phyloP scores from a whole-genome alignment of 2,888 invertebrate genomes.

The Pyralis farinalis region DNA sequence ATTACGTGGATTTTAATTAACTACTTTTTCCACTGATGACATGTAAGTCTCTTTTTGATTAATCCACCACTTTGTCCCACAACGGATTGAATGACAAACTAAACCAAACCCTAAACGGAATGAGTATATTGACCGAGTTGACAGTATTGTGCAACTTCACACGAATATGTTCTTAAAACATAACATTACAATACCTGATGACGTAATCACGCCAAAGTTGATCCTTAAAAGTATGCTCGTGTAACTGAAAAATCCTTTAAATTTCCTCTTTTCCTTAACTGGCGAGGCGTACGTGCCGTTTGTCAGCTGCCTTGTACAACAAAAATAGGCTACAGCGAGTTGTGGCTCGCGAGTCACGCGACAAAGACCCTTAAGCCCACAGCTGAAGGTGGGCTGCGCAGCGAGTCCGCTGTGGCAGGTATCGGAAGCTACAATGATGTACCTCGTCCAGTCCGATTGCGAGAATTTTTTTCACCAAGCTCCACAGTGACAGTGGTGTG shows the following conservation, averaged over 20 bases:
- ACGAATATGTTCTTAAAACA: background rate
- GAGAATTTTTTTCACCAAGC: conserved; percentile 63
- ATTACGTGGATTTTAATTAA: too few relatives aligned
- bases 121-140: too few relatives aligned
- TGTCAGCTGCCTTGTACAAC: conserved; percentile 22
- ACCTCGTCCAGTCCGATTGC: conserved; percentile 62
- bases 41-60: too few relatives aligned
- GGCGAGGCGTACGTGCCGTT: conserved; percentile 22
- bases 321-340: conserved; percentile 16
- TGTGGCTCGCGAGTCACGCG: background rate
- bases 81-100: too few relatives aligned
- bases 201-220: background rate
- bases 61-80: too few relatives aligned
- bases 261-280: conserved; percentile 20
- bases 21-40: too few relatives aligned
- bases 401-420: conserved; percentile 51
- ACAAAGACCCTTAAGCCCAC: conserved; percentile 10
- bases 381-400: conserved; percentile 29
- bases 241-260: conserved; percentile 23
- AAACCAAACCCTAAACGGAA: too few relatives aligned
- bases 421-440: conserved; percentile 67
- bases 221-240: conserved; percentile 8
- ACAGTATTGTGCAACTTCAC: too few relatives aligned
- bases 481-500: conserved; percentile 33
- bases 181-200: background rate